phyloP scores from a whole-genome alignment of 2,113 vertebrate genomes.

The Hylia prasina region DNA sequence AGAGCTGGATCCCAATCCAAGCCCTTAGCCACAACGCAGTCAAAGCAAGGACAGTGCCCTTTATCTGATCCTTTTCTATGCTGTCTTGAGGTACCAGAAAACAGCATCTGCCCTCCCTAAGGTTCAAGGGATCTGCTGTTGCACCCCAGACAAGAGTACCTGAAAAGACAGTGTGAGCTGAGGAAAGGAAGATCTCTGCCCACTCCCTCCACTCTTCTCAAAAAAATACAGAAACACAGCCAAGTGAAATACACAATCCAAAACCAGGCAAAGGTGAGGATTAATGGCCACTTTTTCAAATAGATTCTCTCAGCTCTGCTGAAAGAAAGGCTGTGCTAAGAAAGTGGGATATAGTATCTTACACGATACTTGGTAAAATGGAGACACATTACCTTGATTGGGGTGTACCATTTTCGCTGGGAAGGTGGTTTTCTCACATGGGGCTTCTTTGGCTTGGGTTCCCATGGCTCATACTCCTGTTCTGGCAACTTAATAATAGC shows the following conservation, averaged over 20 bases:
- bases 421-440: slow-evolving; percentile 63
- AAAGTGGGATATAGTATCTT: background rate
- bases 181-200: background rate
- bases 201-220: background rate
- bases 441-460: slow-evolving; percentile 77
- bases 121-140: background rate
- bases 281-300: background rate
- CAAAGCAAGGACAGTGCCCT: background rate
- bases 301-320: accelerated
- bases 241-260: background rate
- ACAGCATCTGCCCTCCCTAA: background rate
- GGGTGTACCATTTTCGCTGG: slow-evolving; percentile 85
- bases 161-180: background rate
- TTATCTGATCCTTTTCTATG: background rate
- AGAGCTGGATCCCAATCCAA: background rate
- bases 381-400: slow-evolving; percentile 73
- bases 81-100: background rate
- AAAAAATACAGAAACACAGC: background rate
- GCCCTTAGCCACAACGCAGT: background rate
- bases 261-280: background rate
- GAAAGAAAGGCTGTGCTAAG: background rate
- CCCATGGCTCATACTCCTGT: slow-evolving; percentile 85
- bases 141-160: background rate
- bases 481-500: slow-evolving; percentile 88
- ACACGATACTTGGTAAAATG: background rate